phyloP scores from a whole-genome alignment of 2,888 invertebrate genomes.

The Drosophila basisetae region DNA sequence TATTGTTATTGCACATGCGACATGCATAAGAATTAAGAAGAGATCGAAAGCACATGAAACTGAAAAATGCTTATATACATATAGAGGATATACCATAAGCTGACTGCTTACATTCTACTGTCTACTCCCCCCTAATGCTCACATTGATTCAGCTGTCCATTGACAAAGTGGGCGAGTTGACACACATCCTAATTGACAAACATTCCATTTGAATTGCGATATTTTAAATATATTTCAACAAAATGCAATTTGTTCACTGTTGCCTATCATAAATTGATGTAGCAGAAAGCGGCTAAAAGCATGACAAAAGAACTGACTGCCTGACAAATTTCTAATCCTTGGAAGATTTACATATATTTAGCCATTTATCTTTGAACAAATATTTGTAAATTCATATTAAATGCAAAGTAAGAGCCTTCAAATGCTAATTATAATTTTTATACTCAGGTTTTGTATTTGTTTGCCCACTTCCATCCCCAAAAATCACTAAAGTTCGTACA shows the following conservation, averaged over 20 bases:
- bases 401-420: neutral
- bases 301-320: neutral
- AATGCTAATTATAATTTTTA: neutral
- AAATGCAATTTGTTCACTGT: neutral
- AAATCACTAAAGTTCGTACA: fast-evolving
- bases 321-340: neutral
- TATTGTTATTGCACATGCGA: slow-evolving; percentile 75
- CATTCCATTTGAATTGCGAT: neutral
- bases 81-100: neutral
- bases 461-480: neutral
- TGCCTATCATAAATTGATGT: neutral
- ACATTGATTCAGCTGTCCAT: neutral
- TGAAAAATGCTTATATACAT: neutral
- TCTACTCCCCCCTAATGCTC: neutral
- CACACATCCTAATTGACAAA: neutral
- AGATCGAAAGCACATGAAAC: slow-evolving; percentile 1
- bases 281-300: too few relatives aligned
- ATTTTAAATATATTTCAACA: neutral
- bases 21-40: slow-evolving; percentile 67
- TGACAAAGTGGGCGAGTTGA: neutral
- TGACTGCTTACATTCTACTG: neutral
- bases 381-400: neutral
- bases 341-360: neutral
- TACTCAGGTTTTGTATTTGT: too few relatives aligned
- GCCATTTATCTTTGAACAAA: fast-evolving